Conservation (phyloP, 1,140 invertebrate genomes). For the Zeugodacus cucurbitae region DNA sequence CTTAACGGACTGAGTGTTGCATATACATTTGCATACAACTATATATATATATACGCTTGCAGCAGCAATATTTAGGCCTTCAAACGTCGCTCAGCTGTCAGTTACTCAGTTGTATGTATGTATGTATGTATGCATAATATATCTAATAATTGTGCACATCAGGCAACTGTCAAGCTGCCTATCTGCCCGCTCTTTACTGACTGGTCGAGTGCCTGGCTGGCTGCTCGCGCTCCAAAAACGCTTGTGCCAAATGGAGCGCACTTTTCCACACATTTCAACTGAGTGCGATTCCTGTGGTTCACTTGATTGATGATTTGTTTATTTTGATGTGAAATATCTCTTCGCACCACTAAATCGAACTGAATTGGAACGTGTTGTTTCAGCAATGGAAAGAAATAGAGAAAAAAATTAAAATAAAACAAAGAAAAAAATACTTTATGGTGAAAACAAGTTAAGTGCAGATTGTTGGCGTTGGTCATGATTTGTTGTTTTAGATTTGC, state of each 20-base stretch:
- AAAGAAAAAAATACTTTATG: background rate
- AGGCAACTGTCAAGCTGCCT: constrained; percentile 23
- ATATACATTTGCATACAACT: background rate
- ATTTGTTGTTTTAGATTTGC: background rate
- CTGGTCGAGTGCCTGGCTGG: too few relatives aligned
- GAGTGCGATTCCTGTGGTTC: constrained; percentile 52
- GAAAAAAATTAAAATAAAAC: background rate
- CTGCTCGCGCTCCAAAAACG: background rate
- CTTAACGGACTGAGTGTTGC: background rate
- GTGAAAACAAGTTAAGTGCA: background rate
- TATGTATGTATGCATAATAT: background rate
- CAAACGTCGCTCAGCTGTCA: background rate
- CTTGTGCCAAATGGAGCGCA: background rate
- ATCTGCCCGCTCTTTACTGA: background rate
- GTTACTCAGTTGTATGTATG: background rate
- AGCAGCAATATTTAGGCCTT: background rate
- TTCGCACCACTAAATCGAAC: constrained; percentile 51
- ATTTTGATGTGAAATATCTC: constrained; percentile 60
- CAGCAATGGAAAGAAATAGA: background rate
- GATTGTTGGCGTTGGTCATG: background rate
- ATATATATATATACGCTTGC: background rate
- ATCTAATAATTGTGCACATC: constrained; percentile 34
- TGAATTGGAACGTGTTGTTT: constrained; percentile 20
- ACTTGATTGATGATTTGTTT: constrained; percentile 65
- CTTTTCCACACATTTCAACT: constrained; percentile 25